These are phyloP conservation scores for Parazoanthus darwini DNA, from an alignment of 92 coral and sea anemone species.

Conservation along the genomic window DNA sequence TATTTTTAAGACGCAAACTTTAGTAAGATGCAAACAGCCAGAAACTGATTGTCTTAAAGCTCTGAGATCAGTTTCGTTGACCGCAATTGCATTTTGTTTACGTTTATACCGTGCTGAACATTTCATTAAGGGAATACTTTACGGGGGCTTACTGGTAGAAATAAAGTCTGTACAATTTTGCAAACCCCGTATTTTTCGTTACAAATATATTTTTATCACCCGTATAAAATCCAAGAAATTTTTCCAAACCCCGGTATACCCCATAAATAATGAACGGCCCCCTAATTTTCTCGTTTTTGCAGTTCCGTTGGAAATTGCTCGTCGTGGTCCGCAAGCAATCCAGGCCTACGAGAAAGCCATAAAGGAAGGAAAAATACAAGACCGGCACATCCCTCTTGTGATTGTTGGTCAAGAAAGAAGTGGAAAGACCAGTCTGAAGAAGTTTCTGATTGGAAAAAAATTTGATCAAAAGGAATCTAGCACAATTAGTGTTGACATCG, in stretches of 20 bases:
- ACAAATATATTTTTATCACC: too few relatives aligned
- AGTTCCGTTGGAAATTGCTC: conserved; percentile 5
- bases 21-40: not conserved
- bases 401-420: conserved; percentile 38
- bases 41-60: not conserved
- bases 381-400: conserved; percentile 16
- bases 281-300: not conserved
- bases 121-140: conserved; percentile 7
- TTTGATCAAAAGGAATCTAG: conserved; percentile 10
- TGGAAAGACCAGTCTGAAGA: conserved; percentile 23
- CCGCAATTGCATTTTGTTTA: not conserved
- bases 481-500: conserved; percentile 16
- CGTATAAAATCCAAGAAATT: too few relatives aligned
- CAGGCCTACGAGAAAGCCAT: conserved; percentile 26
- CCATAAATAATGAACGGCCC: too few relatives aligned
- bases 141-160: not conserved
- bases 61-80: conserved; percentile 10
- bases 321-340: conserved; percentile 13
- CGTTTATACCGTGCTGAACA: not conserved
- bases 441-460: conserved; percentile 7
- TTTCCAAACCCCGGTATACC: too few relatives aligned
- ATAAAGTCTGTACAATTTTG: too few relatives aligned
- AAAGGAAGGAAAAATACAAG: conserved; percentile 25
- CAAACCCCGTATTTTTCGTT: too few relatives aligned
- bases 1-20: too few relatives aligned